Evolutionary conservation across 2,113 vertebrate genomes (phyloP).

Genomic region (Carassius gibelio): DNA sequence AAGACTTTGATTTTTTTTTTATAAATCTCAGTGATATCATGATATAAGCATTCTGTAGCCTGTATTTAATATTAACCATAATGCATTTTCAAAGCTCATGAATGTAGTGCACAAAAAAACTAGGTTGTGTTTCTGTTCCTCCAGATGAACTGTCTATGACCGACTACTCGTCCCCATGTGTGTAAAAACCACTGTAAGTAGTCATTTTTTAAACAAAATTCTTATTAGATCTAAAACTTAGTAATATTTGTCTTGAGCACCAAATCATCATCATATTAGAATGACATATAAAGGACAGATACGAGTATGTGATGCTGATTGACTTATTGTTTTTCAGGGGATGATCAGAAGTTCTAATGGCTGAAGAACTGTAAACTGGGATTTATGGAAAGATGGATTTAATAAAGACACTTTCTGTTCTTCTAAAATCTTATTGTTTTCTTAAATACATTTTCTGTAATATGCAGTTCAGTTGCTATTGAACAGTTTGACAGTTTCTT

Average conservation of each 20-base stretch:
- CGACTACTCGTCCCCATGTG: constrained; percentile 71
- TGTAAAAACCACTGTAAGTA: not conserved
- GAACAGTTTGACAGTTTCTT: too few relatives aligned
- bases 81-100: not conserved
- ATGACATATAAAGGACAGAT: too few relatives aligned
- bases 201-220: not conserved
- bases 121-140: constrained; percentile 10
- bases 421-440: not conserved
- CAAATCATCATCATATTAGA: not conserved
- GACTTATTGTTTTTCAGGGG: not conserved
- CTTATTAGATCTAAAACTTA: not conserved
- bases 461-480: too few relatives aligned
- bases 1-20: not conserved
- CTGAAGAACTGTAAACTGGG: not conserved
- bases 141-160: constrained; percentile 68
- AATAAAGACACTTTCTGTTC: not conserved
- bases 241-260: not conserved
- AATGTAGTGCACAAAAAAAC: not conserved
- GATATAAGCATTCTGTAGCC: not conserved
- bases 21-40: not conserved
- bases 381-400: not conserved
- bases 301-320: not conserved
- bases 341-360: not conserved
- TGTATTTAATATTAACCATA: constrained; percentile 6
- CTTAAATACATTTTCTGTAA: not conserved